Evolutionary conservation across 2,888 invertebrate genomes (phyloP).

Genomic region (Thymelicus lineola): DNA sequence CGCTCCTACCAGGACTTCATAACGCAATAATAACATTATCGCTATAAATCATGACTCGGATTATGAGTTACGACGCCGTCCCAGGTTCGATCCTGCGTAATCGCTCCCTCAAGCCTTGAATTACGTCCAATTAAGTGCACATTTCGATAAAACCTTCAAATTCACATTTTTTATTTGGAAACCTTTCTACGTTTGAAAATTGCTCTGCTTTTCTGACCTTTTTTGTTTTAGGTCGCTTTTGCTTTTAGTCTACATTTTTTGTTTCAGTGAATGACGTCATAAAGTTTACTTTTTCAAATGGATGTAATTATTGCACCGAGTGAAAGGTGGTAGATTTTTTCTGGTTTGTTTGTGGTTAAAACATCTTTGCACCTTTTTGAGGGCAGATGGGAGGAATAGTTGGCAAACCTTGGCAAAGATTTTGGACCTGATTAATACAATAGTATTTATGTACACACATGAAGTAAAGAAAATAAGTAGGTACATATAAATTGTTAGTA

Average conservation of each 20-base stretch:
- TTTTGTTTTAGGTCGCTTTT: neutral
- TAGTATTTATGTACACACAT: too few species aligned
- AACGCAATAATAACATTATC: conserved; percentile 32
- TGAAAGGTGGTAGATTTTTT: neutral
- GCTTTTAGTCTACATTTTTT: conserved; percentile 15
- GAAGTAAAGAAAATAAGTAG: too few species aligned
- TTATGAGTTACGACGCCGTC: conserved; percentile 41
- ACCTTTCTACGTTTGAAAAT: conserved; percentile 40
- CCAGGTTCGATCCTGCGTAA: conserved; percentile 51
- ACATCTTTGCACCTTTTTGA: too few species aligned
- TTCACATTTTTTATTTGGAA: conserved; percentile 32
- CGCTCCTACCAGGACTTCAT: conserved; percentile 13
- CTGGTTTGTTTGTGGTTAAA: neutral
- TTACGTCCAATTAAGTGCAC: conserved; percentile 65
- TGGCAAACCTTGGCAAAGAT: too few species aligned
- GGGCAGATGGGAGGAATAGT: too few species aligned
- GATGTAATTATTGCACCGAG: too few species aligned
- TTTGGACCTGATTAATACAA: too few species aligned
- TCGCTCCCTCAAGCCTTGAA: conserved; percentile 60
- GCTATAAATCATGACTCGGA: conserved; percentile 28
- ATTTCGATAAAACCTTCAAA: conserved; percentile 54
- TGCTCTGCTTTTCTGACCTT: conserved; percentile 25
- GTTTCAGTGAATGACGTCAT: neutral
- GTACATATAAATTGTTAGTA: too few species aligned
- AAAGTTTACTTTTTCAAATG: too few species aligned